Conservation (phyloP, 2,888 invertebrate genomes). For the Noctua comes region DNA sequence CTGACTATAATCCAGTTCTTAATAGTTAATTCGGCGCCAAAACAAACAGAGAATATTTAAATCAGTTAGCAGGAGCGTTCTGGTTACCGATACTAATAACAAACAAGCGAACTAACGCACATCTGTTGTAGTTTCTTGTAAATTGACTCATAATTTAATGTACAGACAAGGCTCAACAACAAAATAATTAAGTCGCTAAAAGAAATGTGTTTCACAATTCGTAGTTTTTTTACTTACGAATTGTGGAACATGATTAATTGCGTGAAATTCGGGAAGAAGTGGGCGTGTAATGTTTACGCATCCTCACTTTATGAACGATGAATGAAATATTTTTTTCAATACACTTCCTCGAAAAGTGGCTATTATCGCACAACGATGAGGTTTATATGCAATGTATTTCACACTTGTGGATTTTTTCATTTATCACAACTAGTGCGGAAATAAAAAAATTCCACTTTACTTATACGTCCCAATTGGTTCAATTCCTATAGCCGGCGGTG, state of each 20-base stretch:
- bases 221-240: no score
- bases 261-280: neutral
- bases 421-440: no score
- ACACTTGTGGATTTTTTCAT: no score
- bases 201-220: no score
- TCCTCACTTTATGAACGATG: neutral
- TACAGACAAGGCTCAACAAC: slow-evolving; percentile 26
- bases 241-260: neutral
- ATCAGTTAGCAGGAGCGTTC: slow-evolving; percentile 49
- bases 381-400: no score
- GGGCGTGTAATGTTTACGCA: neutral
- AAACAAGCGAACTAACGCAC: slow-evolving; percentile 39
- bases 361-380: no score
- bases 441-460: no score
- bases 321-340: neutral
- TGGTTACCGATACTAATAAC: slow-evolving; percentile 47
- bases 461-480: no score
- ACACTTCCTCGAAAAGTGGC: no score
- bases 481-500: no score
- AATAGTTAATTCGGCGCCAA: slow-evolving; percentile 47
- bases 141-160: slow-evolving; percentile 41
- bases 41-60: slow-evolving; percentile 57
- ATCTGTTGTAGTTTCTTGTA: slow-evolving; percentile 43
- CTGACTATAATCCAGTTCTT: slow-evolving; percentile 26
- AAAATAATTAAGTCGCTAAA: slow-evolving; percentile 19